Evolutionary conservation across 2,888 invertebrate species (phyloP).

Genomic region (Periphyllus acericola): DNA sequence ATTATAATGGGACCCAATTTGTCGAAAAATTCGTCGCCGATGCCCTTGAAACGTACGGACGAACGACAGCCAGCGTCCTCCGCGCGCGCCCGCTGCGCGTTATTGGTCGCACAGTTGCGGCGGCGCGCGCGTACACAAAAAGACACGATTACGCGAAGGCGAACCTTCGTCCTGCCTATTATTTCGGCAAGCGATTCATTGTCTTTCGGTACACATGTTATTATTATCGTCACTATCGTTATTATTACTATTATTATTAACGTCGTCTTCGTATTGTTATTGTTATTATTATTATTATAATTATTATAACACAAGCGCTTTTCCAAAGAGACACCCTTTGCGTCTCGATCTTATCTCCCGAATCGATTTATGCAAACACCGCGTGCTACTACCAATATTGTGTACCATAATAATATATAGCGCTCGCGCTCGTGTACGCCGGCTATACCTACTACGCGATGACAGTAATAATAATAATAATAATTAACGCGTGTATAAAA

Average conservation of each 20-base stretch:
- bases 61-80: neutral
- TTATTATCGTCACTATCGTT: neutral
- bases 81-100: conserved; percentile 28
- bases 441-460: neutral
- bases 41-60: conserved; percentile 32
- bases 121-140: neutral
- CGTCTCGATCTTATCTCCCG: conserved; percentile 15
- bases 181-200: conserved; percentile 6
- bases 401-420: neutral
- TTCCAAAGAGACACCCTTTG: neutral
- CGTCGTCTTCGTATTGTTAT: neutral
- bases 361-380: conserved; percentile 26
- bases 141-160: neutral
- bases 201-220: neutral
- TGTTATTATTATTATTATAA: neutral
- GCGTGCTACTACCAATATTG: neutral
- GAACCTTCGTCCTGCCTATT: conserved; percentile 19
- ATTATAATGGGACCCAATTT: neutral
- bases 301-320: neutral
- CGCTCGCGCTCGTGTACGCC: neutral
- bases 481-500: neutral
- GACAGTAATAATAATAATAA: neutral
- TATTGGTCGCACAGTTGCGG: conserved; percentile 21
- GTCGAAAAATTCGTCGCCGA: neutral
- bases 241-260: neutral